Evolutionary conservation across 2,113 vertebrate genomes (phyloP), one percentile per base, ranked within the genome.

Genomic region (Mohoua ochrocephala): DNA sequence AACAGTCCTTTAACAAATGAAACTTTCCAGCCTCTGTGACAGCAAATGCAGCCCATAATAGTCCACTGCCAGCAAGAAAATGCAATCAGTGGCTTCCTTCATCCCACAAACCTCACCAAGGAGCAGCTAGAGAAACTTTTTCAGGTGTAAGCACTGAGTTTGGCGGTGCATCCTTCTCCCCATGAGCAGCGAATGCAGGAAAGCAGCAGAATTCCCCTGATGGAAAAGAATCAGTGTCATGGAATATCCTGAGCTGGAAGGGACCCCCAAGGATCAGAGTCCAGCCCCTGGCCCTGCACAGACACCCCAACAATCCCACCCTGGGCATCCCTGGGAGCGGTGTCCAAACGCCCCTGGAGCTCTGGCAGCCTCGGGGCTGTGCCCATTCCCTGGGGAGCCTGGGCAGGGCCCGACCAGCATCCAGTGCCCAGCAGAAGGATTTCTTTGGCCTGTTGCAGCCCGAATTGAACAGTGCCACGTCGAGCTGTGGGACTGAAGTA

Each of bases 321-420:
- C 42, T 56, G 33, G 5, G 23, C 13, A 4, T 56, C 20, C 45
- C 47, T 53, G 56, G 3, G 7, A 63, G 69, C 0, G 0, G 0
- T 74, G 23, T 28, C 49, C 5, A 21, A 54, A 7, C 0, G 0
- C 33, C 45, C 23, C 41, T 39, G 59, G n/a, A n/a, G 49, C 81
- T 74, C 41, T 64, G 80, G 54, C 54, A 83, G 54, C 65, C 16
- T 42, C 0, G 5, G 15, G 54, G 37, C 26, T 0, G 6, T 28
- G 35, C 26, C 21, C 57, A 17, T 53, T 37, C 33, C 56, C 33
- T 45, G 56, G 45, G 45, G 10, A 52, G 19, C 44, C 79, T 42
- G 80, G 37, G 13, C 56, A 71, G 47, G 26, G 56, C 67, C 47
- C 10, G 13, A 7, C 31, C 69, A 56, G 69, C 41, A 74, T 8